Conservation (phyloP, 2,113 vertebrate species). For the Pluvialis apricaria region DNA sequence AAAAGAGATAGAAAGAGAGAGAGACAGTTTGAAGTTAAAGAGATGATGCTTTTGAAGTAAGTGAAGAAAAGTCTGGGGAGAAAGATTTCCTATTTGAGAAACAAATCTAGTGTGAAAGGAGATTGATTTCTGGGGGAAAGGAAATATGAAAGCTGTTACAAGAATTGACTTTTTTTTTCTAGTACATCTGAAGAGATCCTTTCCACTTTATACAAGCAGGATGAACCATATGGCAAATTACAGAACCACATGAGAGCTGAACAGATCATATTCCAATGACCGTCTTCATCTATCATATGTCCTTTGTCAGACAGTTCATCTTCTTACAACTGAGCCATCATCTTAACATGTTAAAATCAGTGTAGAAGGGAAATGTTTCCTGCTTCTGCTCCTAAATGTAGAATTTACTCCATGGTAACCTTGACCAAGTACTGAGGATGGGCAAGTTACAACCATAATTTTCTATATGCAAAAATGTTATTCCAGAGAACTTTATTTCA, state of each 20-base stretch:
- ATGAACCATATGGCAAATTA: not conserved
- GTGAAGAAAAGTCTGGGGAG: not conserved
- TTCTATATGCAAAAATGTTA: not conserved
- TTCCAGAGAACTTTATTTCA: not conserved
- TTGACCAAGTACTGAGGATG: not conserved
- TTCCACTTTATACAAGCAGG: not conserved
- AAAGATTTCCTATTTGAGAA: not conserved
- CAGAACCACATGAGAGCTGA: not conserved
- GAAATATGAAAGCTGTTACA: conserved; percentile 18
- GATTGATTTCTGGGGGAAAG: conserved; percentile 17
- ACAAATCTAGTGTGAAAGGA: conserved; percentile 26
- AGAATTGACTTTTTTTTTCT: not conserved
- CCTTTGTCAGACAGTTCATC: not conserved
- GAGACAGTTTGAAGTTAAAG: not conserved
- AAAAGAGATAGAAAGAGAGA: not conserved
- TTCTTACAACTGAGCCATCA: not conserved
- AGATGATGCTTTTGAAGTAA: not conserved
- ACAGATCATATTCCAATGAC: not conserved
- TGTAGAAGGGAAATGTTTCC: not conserved
- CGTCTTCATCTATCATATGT: not conserved
- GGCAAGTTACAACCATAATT: not conserved
- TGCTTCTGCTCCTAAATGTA: not conserved
- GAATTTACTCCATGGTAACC: not conserved
- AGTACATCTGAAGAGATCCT: not conserved
- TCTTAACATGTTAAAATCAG: not conserved